These are phyloP conservation scores for Echinops telfairi DNA, from an alignment of 2,113 vertebrate genomes.

Conservation along the genomic window DNA sequence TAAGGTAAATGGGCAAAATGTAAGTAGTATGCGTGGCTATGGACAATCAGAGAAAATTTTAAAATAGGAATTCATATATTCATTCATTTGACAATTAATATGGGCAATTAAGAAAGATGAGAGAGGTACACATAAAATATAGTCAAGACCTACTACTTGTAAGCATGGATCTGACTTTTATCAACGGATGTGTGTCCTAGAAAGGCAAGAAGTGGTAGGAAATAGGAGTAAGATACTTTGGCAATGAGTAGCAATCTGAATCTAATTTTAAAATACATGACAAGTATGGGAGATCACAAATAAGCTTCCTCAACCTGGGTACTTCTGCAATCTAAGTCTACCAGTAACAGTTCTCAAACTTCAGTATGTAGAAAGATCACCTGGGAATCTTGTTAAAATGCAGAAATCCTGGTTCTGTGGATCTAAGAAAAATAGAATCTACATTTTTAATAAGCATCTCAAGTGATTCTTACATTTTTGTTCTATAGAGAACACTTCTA, in stretches of 20 bases:
- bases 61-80: conserved; percentile 1
- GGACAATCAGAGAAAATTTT: not conserved
- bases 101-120: not conserved
- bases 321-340: not conserved
- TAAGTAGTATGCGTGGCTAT: not conserved
- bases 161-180: not conserved
- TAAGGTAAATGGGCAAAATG: conserved; percentile 13
- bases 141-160: not conserved
- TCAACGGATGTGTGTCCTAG: not conserved
- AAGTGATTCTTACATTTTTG: not conserved
- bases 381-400: not conserved
- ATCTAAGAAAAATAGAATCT: not conserved
- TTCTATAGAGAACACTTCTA: not conserved
- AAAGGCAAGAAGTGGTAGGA: not conserved
- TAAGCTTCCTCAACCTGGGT: not conserved
- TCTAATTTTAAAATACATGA: conserved; percentile 42
- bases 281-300: not conserved
- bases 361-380: not conserved
- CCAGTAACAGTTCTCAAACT: conserved; percentile 7
- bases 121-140: conserved; percentile 5
- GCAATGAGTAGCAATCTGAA: conserved; percentile 41
- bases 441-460: conserved; percentile 4
- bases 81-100: conserved; percentile 12
- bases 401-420: conserved; percentile 37
- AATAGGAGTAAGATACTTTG: conserved; percentile 9